Base-by-base conservation (phyloP, 2,888 invertebrate genomes). In the Lasioglossum oenotherae region DNA sequence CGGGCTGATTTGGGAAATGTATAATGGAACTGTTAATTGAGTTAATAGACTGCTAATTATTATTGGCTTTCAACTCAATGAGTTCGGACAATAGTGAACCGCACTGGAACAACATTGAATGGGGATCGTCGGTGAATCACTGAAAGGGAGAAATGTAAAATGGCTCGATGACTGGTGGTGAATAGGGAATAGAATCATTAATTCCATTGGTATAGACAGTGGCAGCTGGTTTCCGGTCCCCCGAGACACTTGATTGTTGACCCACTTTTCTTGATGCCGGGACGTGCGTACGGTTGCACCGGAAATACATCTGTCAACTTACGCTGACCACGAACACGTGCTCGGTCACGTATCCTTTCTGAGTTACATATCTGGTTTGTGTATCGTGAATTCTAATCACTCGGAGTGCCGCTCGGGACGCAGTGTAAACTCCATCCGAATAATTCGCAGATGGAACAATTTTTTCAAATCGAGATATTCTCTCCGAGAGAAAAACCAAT, bases 231-330 rank as follows among this genome's bases (percentile, higher is more conserved):
- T 67, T 60, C 46, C 60, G 71, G n/a, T 60, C 78, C 76, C 44
- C 41, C 75, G 78, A 85, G 84, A 83, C 82, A 77, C 53, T 83
- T 79, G 86, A 86, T 81, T 78, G 87, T 82, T 85, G 77, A 81
- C 81, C 81, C 67, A 81, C 38, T 73, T 81, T 81, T 81, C 81
- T 38, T 80, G 67, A 12, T n/a, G 67, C 27, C 27, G 44, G 38
- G 12, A n/a, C 44, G 27, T 74, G 73, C 77, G 73, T 78, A 73
- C n/a, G 44, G 38, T 53, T 73, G 64, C 49, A 73, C 46, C 46
- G 77, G 46, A 49, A 74, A 73, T 67, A 49, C 67, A 71, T 71
- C 71, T 72, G 78, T 71, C 53, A 78, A 74, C 72, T 41, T 67
- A 46, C 74, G 35, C 67, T 74, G 38, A 14, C 74, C 38, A n/a